Percentiles rank a stretch among this genome's conserved stretches.
These are phyloP conservation scores for Poecilia latipinna DNA, from an alignment of 2,113 vertebrate species.

Conservation along the genomic window DNA sequence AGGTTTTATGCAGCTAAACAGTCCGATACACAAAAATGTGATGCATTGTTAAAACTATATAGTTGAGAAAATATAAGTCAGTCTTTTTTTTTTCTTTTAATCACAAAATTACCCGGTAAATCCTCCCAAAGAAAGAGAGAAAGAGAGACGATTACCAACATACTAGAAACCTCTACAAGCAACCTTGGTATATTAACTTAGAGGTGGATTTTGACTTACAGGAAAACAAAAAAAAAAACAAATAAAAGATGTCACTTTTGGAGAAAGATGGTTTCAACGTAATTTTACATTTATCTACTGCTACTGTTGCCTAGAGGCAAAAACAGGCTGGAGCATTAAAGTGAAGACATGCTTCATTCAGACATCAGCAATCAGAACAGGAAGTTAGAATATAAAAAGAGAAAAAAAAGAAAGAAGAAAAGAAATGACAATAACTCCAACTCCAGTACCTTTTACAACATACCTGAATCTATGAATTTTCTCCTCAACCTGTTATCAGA, in stretches of 20 bases:
- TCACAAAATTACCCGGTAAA: conserved; percentile 28
- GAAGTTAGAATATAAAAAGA: conserved; percentile 28
- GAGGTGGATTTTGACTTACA: conserved; percentile 25
- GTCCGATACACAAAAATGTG: neutral
- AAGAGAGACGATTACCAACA: conserved; percentile 11
- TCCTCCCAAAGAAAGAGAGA: conserved; percentile 7
- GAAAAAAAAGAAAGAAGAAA: conserved; percentile 28
- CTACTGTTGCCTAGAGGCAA: conserved; percentile 41
- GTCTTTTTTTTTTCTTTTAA: neutral
- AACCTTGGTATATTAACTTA: conserved; percentile 30
- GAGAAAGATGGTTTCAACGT: conserved; percentile 18
- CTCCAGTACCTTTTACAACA: neutral
- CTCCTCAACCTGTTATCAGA: neutral
- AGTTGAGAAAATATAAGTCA: conserved; percentile 20
- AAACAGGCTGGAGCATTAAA: conserved; percentile 47
- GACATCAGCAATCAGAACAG: conserved; percentile 24
- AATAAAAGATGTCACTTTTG: conserved; percentile 18
- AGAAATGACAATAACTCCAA: conserved; percentile 4
- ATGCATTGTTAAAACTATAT: neutral
- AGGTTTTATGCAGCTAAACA: too few relatives aligned
- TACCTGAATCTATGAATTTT: conserved; percentile 13
- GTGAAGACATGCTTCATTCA: conserved; percentile 38
- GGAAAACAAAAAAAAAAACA: conserved; percentile 40
- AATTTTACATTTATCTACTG: conserved; percentile 23
- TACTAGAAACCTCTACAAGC: conserved; percentile 12